Percentiles rank a stretch among this genome's conserved stretches.
Conservation (phyloP, 2,888 invertebrate species). For the Drosophila fungiperda region DNA sequence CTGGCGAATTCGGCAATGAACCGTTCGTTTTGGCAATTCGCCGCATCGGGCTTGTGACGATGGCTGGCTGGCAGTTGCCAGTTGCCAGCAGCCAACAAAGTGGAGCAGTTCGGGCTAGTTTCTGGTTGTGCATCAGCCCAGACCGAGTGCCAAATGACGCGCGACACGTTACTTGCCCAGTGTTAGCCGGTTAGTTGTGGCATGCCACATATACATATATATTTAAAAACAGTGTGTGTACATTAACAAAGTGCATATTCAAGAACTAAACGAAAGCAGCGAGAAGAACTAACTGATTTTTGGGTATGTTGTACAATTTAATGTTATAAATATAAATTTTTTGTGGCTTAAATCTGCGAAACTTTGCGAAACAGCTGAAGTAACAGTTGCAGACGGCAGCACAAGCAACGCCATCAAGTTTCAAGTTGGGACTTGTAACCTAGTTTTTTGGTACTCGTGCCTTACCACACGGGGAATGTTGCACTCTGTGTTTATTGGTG, state of each 20-base stretch:
- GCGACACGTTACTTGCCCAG: conserved; percentile 19
- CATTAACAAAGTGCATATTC: neutral
- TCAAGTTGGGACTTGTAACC: conserved; percentile 71
- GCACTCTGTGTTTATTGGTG: conserved; percentile 3
- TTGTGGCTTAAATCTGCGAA: neutral
- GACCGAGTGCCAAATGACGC: conserved; percentile 34
- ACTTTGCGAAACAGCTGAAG: conserved; percentile 5
- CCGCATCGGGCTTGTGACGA: conserved; percentile 34
- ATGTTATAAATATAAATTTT: conserved; percentile 26
- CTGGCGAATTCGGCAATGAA: conserved; percentile 29
- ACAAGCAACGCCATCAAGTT: conserved; percentile 54
- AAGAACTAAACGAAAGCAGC: conserved; percentile 7
- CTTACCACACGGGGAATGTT: conserved; percentile 34
- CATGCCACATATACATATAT: conserved; percentile 12
- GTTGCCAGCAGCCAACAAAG: conserved; percentile 72
- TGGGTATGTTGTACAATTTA: conserved; percentile 60
- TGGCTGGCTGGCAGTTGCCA: conserved; percentile 50
- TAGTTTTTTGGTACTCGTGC: conserved; percentile 57
- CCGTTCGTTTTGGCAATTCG: conserved; percentile 40
- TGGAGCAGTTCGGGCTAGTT: conserved; percentile 67
- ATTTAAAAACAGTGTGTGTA: neutral
- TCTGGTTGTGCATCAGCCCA: conserved; percentile 39
- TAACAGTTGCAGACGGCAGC: conserved; percentile 17
- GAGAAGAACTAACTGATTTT: conserved; percentile 4
- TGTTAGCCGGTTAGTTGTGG: conserved; percentile 33